Base-by-base conservation (phyloP, 2,113 vertebrate species). In the Phaethornis superciliosus region DNA sequence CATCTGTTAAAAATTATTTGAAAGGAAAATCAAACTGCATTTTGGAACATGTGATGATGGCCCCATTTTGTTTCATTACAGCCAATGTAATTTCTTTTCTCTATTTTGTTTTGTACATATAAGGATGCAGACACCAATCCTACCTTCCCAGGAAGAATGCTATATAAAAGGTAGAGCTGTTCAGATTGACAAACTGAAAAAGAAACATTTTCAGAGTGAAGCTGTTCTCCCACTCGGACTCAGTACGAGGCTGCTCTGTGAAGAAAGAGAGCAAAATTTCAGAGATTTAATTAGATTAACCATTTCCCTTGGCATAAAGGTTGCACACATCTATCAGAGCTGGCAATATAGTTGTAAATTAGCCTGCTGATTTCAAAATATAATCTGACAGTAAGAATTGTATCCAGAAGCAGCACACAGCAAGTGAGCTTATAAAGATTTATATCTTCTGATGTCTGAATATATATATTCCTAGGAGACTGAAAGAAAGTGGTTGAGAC, bases 181-280 rank as follows among this genome's bases (percentile, higher is more conserved):
- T 99, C 97, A 99, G 98, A 96, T 99, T 99, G 97, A 99, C 99
- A 96, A 99, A 99, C 97, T 99, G 99, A 97, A 99, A 99, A 94
- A 99, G 98, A 97, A 99, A 99, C 99, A 99, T 99, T 98, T 99
- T 99, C 97, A 99, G 96, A 89, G 99, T 99, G 91, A 99, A 99
- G 97, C 99, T 99, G 98, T 99, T 99, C 97, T 99, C 99, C 98
- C 99, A 99, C 95, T 99, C 99, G 0, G 99, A 98, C 96, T 99
- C 99, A 1, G 99, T 99, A 93, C 99, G 98, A 67, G 99, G 99
- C 97, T 99, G 98, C 97, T 99, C 98, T 99, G 99, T 99, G 97
- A 96, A 97, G 18, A 94, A 44, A 92, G 77, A 92, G 18, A 96
- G 71, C 46, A 96, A 51, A 95, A 37, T 86, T 94, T 94, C 92